Evolutionary conservation across 2,113 vertebrate genomes (phyloP), one percentile per base, ranked within the genome.

Genomic region (Nothobranchius kuhntae): DNA sequence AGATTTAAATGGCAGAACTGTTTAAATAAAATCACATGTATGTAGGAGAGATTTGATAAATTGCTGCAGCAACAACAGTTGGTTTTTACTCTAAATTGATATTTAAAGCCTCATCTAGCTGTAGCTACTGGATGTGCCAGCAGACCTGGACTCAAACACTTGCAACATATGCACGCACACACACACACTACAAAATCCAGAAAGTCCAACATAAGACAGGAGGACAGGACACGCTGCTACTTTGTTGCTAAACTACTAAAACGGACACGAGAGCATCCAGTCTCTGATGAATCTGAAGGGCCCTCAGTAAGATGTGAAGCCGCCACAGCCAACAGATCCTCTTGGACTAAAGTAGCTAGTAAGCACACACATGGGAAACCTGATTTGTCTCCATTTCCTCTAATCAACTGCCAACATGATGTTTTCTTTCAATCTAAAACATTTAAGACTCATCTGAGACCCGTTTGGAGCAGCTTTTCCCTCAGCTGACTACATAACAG

Each of bases 51-150:
- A 26, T 60, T 15, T 26, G 58, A 4, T 24, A 44, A 45, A 52
- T 59, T 17, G 38, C 48, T 71, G 60, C 50, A 78, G 38, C 12
- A 73, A 78, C 82, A 21, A 21, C 21, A 21, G 21, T 59, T 44
- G 55, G 30, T 58, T 38, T 36, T n/a, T 84, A 9, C 70, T 30
- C 52, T 77, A 57, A 68, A 65, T 53, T 68, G 40, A 17, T 48
- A 63, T 78, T 77, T 80, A 81, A 68, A 83, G 65, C 45, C 48
- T 68, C 6, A 53, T 67, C 64, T 80, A 21, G 83, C 61, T 64
- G 21, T 21, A 21, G 21, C 36, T 46, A 75, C 71, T 77, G 45
- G 62, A 58, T 71, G 77, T 38, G 59, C 80, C 71, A 86, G 85
- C 81, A 87, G 73, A 82, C 82, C 80, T 63, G 60, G 63, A 61